Conservation (phyloP, 2,113 vertebrate genomes). For the Tautogolabrus adspersus region DNA sequence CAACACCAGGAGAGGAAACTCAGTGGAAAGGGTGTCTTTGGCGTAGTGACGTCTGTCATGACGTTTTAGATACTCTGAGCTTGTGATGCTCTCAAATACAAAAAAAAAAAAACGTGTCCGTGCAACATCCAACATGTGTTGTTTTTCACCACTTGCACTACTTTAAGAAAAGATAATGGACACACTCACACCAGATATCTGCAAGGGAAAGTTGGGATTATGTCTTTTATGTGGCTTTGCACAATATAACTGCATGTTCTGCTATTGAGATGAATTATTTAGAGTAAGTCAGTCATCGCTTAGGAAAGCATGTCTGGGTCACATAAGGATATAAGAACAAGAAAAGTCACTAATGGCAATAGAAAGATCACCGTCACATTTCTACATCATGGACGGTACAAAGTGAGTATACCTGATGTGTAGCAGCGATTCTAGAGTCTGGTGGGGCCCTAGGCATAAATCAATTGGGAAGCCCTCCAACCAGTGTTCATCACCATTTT, state of each 20-base stretch:
- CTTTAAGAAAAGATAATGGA: neutral
- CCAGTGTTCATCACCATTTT: too few relatives aligned
- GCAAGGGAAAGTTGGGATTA: neutral
- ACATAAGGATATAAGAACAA: neutral
- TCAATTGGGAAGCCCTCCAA: too few relatives aligned
- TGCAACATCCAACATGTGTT: neutral
- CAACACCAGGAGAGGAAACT: slow-evolving; percentile 19
- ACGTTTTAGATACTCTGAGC: slow-evolving; percentile 18
- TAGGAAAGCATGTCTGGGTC: neutral
- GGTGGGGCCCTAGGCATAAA: too few relatives aligned
- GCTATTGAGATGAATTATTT: slow-evolving; percentile 17
- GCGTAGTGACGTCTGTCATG: slow-evolving; percentile 2
- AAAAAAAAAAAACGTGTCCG: neutral
- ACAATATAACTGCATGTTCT: slow-evolving; percentile 9
- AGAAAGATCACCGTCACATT: neutral
- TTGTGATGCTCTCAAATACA: slow-evolving; percentile 2
- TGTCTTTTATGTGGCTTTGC: neutral
- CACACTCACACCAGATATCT: neutral
- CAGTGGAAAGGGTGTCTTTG: slow-evolving; percentile 15
- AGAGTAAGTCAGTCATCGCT: neutral
- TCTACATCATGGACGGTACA: too few relatives aligned
- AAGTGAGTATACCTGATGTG: neutral
- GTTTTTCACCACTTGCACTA: neutral
- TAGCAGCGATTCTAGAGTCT: too few relatives aligned
- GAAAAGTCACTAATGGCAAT: neutral